Conservation (phyloP, 30 jellyfish, hydroid and myxozoan genomes). For the Aurelia aurita region DNA sequence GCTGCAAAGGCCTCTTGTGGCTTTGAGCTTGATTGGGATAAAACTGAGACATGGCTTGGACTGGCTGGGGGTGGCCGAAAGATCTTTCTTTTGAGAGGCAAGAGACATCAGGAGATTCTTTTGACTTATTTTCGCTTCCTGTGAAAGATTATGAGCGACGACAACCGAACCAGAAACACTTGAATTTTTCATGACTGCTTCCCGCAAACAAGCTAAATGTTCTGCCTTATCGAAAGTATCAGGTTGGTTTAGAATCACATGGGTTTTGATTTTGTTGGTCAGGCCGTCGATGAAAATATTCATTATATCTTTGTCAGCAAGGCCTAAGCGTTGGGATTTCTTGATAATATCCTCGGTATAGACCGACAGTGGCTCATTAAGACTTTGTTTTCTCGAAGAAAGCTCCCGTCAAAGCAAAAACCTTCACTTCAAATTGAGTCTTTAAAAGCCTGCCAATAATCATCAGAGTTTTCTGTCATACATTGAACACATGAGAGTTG, state of each 20-base stretch:
- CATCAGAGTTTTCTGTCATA: no score
- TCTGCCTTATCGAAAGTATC: constrained; percentile 25
- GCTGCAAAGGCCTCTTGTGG: not conserved
- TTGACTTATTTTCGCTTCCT: constrained; percentile 17
- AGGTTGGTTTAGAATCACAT: constrained; percentile 31
- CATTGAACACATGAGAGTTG: no score
- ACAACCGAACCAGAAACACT: constrained; percentile 3
- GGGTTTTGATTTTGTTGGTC: not conserved
- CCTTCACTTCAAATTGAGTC: no score
- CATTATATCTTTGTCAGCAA: constrained; percentile 45
- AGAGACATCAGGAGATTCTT: not conserved
- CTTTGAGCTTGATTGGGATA: no score
- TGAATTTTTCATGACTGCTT: constrained; percentile 5
- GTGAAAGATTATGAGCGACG: not conserved
- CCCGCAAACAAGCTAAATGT: constrained; percentile 35
- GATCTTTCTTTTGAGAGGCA: constrained; percentile 6
- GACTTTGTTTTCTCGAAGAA: not conserved
- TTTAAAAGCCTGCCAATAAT: no score
- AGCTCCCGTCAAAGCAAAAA: no score
- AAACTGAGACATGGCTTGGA: not conserved
- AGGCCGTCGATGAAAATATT: constrained; percentile 37
- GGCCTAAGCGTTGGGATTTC: constrained; percentile 27
- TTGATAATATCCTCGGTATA: constrained; percentile 16
- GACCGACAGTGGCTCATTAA: constrained; percentile 8
- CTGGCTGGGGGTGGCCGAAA: not conserved